A percentile compares a stretch with the other conserved stretches of the same genome.
These are phyloP conservation scores for Rhizoglyphus robini DNA, from an alignment of 1,140 invertebrate species.

Conservation along the genomic window DNA sequence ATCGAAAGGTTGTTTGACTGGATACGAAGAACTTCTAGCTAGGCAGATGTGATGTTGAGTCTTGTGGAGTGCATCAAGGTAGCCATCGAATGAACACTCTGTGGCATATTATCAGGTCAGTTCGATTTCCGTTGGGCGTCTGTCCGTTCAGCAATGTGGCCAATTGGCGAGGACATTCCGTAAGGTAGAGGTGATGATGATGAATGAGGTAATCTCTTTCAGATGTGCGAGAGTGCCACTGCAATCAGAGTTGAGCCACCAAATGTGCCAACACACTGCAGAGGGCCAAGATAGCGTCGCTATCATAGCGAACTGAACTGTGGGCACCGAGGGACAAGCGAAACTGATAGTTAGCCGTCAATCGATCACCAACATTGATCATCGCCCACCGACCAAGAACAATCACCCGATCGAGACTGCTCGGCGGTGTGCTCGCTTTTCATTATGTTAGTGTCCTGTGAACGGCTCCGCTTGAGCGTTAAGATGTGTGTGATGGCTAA, in stretches of 20 bases:
- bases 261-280: slow-evolving; percentile 7
- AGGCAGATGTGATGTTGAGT: slow-evolving; percentile 25
- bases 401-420: background rate
- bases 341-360: background rate
- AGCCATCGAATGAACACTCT: slow-evolving; percentile 22
- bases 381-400: background rate
- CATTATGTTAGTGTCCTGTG: background rate
- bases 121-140: slow-evolving; percentile 24
- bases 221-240: background rate
- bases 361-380: background rate
- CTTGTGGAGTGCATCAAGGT: slow-evolving; percentile 11
- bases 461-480: too few species aligned
- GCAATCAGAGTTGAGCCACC: background rate
- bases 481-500: too few species aligned
- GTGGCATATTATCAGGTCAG: too few species aligned
- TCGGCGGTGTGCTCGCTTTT: background rate
- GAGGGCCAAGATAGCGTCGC: too few species aligned
- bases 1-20: slow-evolving; percentile 32
- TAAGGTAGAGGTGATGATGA: slow-evolving; percentile 33
- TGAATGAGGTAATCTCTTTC: background rate
- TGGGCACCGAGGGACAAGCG: background rate
- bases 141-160: slow-evolving; percentile 31
- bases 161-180: slow-evolving; percentile 22
- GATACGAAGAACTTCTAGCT: slow-evolving; percentile 27
- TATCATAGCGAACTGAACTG: too few species aligned